Conservation (phyloP, 2,888 invertebrate genomes). For the Drosophila acutilabella region DNA sequence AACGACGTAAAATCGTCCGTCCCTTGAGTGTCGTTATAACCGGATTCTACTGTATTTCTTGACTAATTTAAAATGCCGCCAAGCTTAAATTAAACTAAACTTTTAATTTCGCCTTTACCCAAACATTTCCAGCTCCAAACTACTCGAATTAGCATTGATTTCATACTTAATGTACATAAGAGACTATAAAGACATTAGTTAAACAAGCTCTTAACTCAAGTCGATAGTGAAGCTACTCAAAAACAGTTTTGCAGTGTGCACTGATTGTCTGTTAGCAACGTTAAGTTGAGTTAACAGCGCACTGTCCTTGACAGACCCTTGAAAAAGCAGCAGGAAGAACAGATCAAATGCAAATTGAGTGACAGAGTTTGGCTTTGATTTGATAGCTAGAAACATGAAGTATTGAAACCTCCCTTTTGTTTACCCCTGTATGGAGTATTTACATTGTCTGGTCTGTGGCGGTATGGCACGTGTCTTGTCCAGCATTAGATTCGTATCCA, state of each 20-base stretch:
- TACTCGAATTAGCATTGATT: not conserved
- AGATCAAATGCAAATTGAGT: conserved; percentile 66
- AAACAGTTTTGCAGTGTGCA: conserved; percentile 2
- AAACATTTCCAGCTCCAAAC: too few relatives aligned
- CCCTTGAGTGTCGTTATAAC: too few relatives aligned
- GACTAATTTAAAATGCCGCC: too few relatives aligned
- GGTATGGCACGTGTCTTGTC: conserved; percentile 33
- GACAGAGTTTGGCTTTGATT: conserved; percentile 52
- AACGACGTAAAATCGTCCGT: too few relatives aligned
- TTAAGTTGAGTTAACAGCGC: not conserved
- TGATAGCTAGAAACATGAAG: conserved; percentile 28
- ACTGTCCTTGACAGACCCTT: conserved; percentile 28
- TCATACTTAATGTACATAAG: not conserved
- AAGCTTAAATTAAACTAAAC: too few relatives aligned
- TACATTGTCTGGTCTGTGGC: conserved; percentile 31
- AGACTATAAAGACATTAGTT: conserved; percentile 2
- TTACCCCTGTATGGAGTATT: conserved; percentile 4
- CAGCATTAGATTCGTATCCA: conserved; percentile 14
- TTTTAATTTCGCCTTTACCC: too few relatives aligned
- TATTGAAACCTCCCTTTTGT: not conserved
- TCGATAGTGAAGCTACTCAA: conserved; percentile 1
- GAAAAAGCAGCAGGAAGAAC: not conserved
- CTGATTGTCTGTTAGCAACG: not conserved
- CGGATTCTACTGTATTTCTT: too few relatives aligned
- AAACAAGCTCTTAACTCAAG: conserved; percentile 11